Evolutionary conservation across 1,140 invertebrate species (phyloP), one percentile per base, ranked within the genome.

Genomic region (Branchinecta lynchi): DNA sequence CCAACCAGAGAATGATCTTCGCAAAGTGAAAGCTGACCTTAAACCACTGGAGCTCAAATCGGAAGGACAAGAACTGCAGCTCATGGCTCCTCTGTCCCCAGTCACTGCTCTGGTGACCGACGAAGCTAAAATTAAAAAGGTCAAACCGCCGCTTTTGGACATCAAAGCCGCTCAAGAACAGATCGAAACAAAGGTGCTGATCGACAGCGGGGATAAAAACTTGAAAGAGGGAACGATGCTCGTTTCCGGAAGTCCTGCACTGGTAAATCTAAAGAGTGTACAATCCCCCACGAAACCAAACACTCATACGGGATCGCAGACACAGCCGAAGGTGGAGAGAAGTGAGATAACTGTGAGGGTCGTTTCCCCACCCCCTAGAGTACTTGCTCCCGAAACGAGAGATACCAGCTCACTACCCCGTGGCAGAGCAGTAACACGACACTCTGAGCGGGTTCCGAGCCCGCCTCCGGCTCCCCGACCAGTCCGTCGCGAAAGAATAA

Each of bases 401-500:
- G 46, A 45, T 65, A n/a, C 43, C 7, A 66, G 44, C 20, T 43
- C 68, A 65, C 45, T 43, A 15, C 12, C 44, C 32, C 3, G 17
- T 20, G 17, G 17, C 43, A 44, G 43, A 43, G n/a, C 21, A 43
- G n/a, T 0, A 20, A 68, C 12, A 17, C 20, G 67, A 43, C 6
- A 43, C 0, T 44, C 68, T 17, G 44, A 68, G 43, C 68, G 12
- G 21, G 15, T 46, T 2, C 15, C n/a, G 9, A 68, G 45, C 45
- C 67, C 43, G 12, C 32, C 12, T 21, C 32, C 9, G 67, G 17
- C 44, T 10, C n/a, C 68, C 3, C n/a, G 71, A 45, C 68, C 76
- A 73, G 76, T 71, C 32, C 81, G 79, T 0, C 81, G 83, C 71
- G 85, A 86, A 76, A 79, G 84, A 46, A 84, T 86, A 70, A 86